These are phyloP conservation scores for Psilopsiagon aurifrons DNA, from an alignment of 2,113 vertebrate species.

Conservation along the genomic window DNA sequence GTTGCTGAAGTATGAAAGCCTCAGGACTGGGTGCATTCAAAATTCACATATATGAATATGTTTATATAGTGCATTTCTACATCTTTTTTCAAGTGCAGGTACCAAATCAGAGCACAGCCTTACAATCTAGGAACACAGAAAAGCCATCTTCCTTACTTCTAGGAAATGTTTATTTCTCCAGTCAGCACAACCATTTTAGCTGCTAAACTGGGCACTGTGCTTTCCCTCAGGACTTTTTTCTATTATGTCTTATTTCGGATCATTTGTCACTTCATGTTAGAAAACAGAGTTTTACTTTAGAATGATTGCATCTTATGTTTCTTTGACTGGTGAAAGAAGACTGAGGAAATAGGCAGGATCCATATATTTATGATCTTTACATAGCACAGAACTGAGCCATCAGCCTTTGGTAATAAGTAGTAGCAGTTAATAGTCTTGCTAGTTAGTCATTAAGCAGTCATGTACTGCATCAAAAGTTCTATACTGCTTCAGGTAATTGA, in stretches of 20 bases:
- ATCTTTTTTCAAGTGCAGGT: not conserved
- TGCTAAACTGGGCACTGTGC: rapidly evolving
- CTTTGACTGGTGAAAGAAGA: not conserved
- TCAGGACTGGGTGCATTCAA: not conserved
- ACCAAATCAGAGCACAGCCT: not conserved
- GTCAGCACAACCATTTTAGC: not conserved
- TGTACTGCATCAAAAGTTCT: not conserved
- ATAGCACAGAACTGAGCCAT: not conserved
- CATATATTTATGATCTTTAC: not conserved
- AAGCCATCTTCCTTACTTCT: not conserved
- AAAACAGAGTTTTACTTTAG: not conserved
- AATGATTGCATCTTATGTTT: not conserved
- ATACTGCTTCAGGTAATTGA: not conserved
- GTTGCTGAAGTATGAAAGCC: not conserved
- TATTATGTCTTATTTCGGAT: not conserved
- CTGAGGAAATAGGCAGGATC: not conserved
- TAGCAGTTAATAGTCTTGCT: not conserved
- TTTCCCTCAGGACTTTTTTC: not conserved
- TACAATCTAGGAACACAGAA: not conserved
- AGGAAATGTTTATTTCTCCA: not conserved
- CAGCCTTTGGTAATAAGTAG: not conserved
- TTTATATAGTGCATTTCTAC: not conserved
- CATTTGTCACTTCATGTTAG: not conserved
- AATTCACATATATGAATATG: not conserved
- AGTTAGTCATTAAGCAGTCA: not conserved